Percentiles rank a stretch among this genome's conserved stretches.
These are phyloP conservation scores for Cisticola juncidis DNA, from an alignment of 2,113 vertebrate species.

Conservation along the genomic window DNA sequence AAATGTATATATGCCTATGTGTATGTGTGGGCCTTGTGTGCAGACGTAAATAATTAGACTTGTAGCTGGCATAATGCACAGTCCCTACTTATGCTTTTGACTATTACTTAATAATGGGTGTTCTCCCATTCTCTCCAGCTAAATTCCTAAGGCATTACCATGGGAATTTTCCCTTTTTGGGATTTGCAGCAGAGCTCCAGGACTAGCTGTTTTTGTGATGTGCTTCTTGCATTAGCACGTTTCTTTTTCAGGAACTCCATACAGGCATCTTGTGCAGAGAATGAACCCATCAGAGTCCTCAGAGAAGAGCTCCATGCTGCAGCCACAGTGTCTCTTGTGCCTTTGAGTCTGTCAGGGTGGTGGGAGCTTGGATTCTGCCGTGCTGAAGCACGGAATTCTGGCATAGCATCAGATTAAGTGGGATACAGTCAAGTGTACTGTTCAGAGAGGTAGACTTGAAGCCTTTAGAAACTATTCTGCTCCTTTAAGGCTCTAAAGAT, in stretches of 20 bases:
- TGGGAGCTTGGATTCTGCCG: not conserved
- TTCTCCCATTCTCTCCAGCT: not conserved
- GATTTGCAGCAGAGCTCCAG: not conserved
- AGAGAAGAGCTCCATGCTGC: not conserved
- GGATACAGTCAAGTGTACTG: not conserved
- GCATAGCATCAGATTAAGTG: not conserved
- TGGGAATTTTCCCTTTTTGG: conserved; percentile 11
- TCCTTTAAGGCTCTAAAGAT: not conserved
- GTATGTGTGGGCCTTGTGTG: not conserved
- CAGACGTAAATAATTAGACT: not conserved
- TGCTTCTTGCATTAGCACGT: not conserved
- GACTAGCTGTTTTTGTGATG: not conserved
- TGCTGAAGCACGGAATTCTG: not conserved
- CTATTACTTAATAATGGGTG: not conserved
- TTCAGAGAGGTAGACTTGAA: not conserved
- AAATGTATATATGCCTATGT: not conserved
- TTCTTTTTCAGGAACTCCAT: not conserved
- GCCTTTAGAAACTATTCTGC: not conserved
- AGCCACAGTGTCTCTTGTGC: not conserved
- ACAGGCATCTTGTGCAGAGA: not conserved
- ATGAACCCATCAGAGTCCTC: not conserved
- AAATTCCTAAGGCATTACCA: conserved; percentile 1
- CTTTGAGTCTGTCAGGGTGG: not conserved
- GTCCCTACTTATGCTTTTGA: not conserved
- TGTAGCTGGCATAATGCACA: not conserved